These are phyloP conservation scores for Theonella swinhoei DNA, from an alignment of 37 sponge, comb jelly and placozoan genomes.

Conservation along the genomic window DNA sequence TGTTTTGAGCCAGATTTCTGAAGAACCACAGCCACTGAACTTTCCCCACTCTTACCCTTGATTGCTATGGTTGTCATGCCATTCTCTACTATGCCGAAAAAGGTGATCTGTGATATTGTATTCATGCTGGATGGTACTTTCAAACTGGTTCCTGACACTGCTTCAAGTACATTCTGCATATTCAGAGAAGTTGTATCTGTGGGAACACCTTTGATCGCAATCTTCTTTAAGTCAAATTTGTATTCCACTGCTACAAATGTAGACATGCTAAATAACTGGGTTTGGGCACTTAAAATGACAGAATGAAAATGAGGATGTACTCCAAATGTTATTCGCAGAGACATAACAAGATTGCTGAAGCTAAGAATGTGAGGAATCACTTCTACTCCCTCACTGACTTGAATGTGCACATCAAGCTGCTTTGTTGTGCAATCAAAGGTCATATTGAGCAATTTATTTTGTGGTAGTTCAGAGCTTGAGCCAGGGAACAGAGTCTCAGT, in stretches of 20 bases:
- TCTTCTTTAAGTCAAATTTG: not conserved
- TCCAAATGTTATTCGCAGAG: not conserved
- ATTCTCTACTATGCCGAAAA: not conserved
- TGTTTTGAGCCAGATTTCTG: not conserved
- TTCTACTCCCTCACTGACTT: not conserved
- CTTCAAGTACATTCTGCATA: not conserved
- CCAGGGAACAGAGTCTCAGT: not conserved
- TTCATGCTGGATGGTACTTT: not conserved
- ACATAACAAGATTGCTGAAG: not conserved
- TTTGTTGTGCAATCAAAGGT: not conserved
- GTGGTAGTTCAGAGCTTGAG: not conserved
- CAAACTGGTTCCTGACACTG: not conserved
- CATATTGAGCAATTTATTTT: not conserved
- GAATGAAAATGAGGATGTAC: not conserved
- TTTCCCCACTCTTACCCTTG: not conserved
- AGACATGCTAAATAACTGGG: not conserved
- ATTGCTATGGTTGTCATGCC: not conserved
- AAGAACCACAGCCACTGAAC: not conserved
- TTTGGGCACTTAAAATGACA: not conserved
- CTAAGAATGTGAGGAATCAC: not conserved
- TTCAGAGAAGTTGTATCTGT: not conserved
- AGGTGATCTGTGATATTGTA: not conserved
- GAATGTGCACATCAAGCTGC: not conserved
- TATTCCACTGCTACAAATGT: not conserved
- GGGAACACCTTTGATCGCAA: not conserved